Evolutionary conservation across 2,888 invertebrate species (phyloP), one percentile per base, ranked within the genome.

Genomic region (Keiferia lycopersicella): DNA sequence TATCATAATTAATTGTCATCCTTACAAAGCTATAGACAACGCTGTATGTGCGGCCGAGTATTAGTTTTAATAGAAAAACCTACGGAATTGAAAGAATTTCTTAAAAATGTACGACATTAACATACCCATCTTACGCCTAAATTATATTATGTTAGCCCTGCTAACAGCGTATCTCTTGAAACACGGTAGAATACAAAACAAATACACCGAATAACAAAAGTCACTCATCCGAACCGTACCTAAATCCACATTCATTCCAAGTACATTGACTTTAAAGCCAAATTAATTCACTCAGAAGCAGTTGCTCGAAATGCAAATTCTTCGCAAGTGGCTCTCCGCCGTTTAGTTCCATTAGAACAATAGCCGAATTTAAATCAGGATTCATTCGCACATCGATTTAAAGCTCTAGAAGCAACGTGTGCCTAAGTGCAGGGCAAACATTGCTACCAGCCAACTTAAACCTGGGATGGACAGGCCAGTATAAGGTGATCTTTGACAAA

Each of bases 301-400:
- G 34, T 34, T 59, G 22, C 56, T 22, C 22, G 39, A 59, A 65
- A 65, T 65, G 65, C 57, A 62, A 65, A 65, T 65, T 48, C 60
- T 64, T 39, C 16, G 26, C 61, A 50, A 61, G 61, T 50, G 61
- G 61, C 14, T 41, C 50, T 18, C 57, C 12, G 71, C 76, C 72
- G 74, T 78, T 79, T 74, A 77, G 78, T 78, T 75, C 82, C 83
- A 82, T 83, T 83, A 80, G 81, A 85, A 88, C 87, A 87, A 87
- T 86, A 81, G 26, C 84, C 83, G 83, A 81, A 90, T 90, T 86
- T 86, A 86, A 88, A 88, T 89, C 83, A 62, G 82, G 79, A 89
- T 88, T 90, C 85, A 88, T 87, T 86, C 79, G 84, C 87, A 87
- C 88, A 88, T 87, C 88, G 88, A 90, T 89, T 88, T 88, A 90